Conservation (phyloP, 2,113 vertebrate species). For the Lanius ludovicianus region DNA sequence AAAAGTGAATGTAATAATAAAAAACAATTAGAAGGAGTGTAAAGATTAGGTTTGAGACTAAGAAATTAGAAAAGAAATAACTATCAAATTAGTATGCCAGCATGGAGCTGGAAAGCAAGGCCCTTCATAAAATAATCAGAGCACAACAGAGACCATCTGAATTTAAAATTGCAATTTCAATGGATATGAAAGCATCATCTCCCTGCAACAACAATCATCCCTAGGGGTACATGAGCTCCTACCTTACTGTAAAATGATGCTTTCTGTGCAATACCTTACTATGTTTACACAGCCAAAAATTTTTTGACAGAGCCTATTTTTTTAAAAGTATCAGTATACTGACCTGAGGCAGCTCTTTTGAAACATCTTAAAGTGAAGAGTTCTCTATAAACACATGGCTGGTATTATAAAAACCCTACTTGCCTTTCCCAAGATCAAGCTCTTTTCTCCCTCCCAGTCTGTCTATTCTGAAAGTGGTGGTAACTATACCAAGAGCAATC, state of each 20-base stretch:
- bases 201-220: background rate
- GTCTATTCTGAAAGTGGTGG: background rate
- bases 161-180: conserved; percentile 25
- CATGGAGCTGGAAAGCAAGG: background rate
- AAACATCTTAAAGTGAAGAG: background rate
- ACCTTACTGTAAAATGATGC: background rate
- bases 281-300: background rate
- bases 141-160: conserved; percentile 13
- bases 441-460: background rate
- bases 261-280: background rate
- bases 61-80: conserved; percentile 33
- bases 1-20: conserved; percentile 10
- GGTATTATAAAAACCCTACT: background rate
- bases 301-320: background rate
- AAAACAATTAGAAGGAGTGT: conserved; percentile 11
- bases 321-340: background rate
- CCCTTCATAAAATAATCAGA: conserved; percentile 9
- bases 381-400: background rate
- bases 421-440: background rate
- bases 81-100: conserved; percentile 36
- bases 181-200: background rate
- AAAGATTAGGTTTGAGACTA: conserved; percentile 14
- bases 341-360: background rate
- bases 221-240: background rate
- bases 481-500: background rate